These are phyloP conservation scores for Chrysocyon brachyurus DNA, from an alignment of 2,797 vertebrate genomes.

Conservation along the genomic window DNA sequence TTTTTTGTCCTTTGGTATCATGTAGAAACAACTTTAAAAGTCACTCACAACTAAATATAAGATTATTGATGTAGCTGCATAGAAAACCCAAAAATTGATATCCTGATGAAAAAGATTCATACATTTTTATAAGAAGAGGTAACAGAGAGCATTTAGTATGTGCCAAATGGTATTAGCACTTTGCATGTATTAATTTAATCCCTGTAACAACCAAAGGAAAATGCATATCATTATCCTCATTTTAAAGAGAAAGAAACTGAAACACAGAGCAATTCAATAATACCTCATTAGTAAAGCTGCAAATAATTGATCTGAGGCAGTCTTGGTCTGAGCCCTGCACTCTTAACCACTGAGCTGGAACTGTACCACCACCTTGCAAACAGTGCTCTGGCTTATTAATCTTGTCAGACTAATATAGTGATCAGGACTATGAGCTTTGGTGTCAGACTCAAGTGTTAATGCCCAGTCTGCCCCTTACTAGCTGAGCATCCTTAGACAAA, in stretches of 20 bases:
- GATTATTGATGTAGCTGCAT: slow-evolving; percentile 34
- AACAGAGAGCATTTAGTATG: background rate
- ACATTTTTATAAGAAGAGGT: background rate
- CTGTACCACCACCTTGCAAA: background rate
- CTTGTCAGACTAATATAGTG: background rate
- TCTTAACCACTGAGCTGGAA: background rate
- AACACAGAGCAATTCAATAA: background rate
- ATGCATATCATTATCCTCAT: background rate
- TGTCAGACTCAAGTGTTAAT: background rate
- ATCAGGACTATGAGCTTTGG: background rate
- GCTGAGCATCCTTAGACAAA: background rate
- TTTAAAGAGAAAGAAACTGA: slow-evolving; percentile 35
- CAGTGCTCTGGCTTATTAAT: background rate
- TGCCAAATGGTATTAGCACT: background rate
- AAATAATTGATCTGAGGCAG: background rate
- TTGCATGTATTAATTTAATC: background rate
- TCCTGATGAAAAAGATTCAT: background rate
- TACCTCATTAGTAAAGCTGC: background rate
- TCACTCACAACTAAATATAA: slow-evolving; percentile 51
- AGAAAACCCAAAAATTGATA: slow-evolving; percentile 25
- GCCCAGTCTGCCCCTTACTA: background rate
- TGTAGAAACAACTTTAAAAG: slow-evolving; percentile 18
- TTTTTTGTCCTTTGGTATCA: slow-evolving; percentile 25
- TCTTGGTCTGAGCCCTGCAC: background rate
- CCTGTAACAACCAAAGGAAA: background rate